Conservation (phyloP, 2,888 invertebrate genomes). For the Hypsopygia costalis region DNA sequence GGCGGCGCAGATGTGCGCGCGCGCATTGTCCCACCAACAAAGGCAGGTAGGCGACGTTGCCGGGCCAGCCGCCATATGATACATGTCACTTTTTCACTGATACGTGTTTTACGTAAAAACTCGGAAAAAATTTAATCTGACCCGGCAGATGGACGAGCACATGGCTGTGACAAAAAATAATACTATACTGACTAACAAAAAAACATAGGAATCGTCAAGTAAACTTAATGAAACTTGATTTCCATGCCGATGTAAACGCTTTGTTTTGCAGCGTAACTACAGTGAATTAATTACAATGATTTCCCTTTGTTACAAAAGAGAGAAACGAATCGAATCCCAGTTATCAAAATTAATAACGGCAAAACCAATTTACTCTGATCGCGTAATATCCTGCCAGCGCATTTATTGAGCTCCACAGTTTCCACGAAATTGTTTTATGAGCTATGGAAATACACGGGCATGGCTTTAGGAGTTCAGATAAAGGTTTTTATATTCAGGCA, state of each 20-base stretch:
- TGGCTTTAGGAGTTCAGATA: constrained; percentile 12
- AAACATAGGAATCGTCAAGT: constrained; percentile 17
- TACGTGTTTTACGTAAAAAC: constrained; percentile 66
- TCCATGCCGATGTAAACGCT: constrained; percentile 41
- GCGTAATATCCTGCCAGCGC: constrained; percentile 70
- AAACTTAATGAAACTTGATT: constrained; percentile 41
- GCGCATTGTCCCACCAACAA: constrained; percentile 69
- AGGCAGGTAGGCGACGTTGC: constrained; percentile 71
- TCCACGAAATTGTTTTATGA: constrained; percentile 49
- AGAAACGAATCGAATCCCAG: constrained; percentile 77
- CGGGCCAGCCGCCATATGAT: constrained; percentile 65
- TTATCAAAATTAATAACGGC: constrained; percentile 78
- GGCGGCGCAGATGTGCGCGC: constrained; percentile 70
- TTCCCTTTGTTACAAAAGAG: constrained; percentile 79
- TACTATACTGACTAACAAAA: constrained; percentile 19
- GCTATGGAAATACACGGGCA: constrained; percentile 29
- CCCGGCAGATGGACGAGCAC: constrained; percentile 72
- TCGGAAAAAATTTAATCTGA: constrained; percentile 68
- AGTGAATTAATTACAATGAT: constrained; percentile 73
- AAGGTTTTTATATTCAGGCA: constrained; percentile 21
- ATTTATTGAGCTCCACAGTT: constrained; percentile 54
- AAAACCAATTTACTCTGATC: constrained; percentile 71
- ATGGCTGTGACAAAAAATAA: constrained; percentile 53
- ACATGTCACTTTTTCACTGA: constrained; percentile 72
- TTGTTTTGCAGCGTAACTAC: constrained; percentile 58